Evolutionary conservation across 2,888 invertebrate species (phyloP), one percentile per base, ranked within the genome.

Genomic region (Tanytarsus gracilentus): DNA sequence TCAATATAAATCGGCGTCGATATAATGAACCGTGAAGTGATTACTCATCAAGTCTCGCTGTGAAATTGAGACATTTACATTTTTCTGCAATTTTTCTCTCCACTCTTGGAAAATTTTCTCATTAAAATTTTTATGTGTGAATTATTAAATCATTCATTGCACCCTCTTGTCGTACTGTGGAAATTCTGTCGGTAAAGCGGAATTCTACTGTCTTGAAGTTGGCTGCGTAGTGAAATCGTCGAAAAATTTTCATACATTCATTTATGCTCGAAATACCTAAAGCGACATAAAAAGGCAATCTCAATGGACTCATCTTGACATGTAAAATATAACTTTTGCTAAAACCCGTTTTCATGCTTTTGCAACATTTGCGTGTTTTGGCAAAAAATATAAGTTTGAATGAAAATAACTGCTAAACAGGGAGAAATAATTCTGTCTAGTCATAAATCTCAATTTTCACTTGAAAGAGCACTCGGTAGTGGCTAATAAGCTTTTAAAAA

Each of bases 401-500:
- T 33, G 9, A 44, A 23, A 11, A 11, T 44, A 18, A 44, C 11
- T 44, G 44, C n/a, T 44, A 44, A 44, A 44, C 23, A 44, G n/a
- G n/a, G 33, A 33, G 33, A 33, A 33, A 33, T 11, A 33, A 5
- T 33, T 33, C 21, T 44, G 44, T 36, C 36, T 11, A 44, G 8
- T 44, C 44, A 44, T 44, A 44, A 44, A 44, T 44, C 44, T 44
- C 44, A 44, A 44, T 44, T 44, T 44, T 44, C 21, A 44, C 44
- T 18, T 44, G 11, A 44, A n/a, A 23, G 18, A 36, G 18, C 16
- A 44, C 23, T 44, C 44, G 44, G 21, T n/a, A n/a, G 16, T 36
- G 4, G 44, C 11, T 44, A 44, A 44, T 44, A 44, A 44, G 44
- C 44, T 44, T 18, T n/a, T n/a, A n/a, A n/a, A n/a, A n/a, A n/a